phyloP scores from a whole-genome alignment of 1,140 invertebrate species.

The Lineus longissimus region DNA sequence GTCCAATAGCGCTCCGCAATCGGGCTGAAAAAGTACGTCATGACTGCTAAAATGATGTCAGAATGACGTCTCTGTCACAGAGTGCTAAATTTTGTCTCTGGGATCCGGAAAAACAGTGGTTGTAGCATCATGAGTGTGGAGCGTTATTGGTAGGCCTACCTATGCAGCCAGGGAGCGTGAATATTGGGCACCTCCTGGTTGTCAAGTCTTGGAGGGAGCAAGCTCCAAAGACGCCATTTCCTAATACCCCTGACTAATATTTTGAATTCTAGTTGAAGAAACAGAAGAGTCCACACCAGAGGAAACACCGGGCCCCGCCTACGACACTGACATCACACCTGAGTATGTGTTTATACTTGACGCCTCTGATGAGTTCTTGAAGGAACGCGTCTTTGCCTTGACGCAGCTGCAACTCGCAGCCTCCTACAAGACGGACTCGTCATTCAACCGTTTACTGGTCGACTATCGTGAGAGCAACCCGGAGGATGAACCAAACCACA shows the following conservation, averaged over 20 bases:
- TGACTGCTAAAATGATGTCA: no score
- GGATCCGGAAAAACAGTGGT: no score
- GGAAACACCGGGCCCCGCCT: conserved; percentile 48
- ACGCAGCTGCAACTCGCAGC: conserved; percentile 60
- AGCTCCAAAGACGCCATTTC: no score
- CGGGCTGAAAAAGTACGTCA: no score
- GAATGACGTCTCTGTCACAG: no score
- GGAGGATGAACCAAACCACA: conserved; percentile 59
- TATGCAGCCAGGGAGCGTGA: no score
- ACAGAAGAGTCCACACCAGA: conserved; percentile 41
- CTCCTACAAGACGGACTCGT: conserved; percentile 53
- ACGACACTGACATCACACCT: conserved; percentile 51
- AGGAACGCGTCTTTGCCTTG: conserved; percentile 63
- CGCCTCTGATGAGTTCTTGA: conserved; percentile 67
- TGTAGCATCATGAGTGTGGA: no score
- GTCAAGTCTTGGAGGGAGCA: no score
- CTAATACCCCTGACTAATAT: neutral
- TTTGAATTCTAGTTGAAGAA: conserved; percentile 27
- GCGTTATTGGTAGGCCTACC: no score
- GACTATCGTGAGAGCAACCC: conserved; percentile 48
- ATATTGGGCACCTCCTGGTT: no score
- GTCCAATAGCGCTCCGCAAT: no score
- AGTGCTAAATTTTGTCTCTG: no score
- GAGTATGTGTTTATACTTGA: conserved; percentile 62
- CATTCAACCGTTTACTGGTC: conserved; percentile 40